Conservation (phyloP, 1,140 invertebrate genomes). For the Zaprionus ghesquierei region DNA sequence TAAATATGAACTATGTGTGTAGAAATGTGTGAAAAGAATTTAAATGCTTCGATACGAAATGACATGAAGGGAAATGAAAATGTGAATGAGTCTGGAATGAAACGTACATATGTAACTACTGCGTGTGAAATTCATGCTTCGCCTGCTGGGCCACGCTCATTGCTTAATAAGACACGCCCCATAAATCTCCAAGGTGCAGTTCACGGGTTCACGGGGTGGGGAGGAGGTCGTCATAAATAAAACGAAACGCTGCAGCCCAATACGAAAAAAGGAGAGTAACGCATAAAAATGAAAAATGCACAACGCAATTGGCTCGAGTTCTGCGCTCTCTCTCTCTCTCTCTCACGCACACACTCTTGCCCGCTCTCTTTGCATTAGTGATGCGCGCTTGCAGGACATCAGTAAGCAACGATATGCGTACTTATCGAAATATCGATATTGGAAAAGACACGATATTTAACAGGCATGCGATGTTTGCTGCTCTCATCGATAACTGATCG, state of each 20-base stretch:
- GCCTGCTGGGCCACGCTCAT: slow-evolving; percentile 21
- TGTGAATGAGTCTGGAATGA: no score
- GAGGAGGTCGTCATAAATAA: slow-evolving; percentile 68
- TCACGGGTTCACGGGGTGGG: slow-evolving; percentile 22
- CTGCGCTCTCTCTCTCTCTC: neutral
- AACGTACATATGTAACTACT: neutral
- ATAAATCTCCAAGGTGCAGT: slow-evolving; percentile 61
- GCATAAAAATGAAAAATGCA: neutral
- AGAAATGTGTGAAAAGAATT: no score
- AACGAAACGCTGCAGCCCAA: slow-evolving; percentile 18
- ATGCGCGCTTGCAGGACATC: neutral
- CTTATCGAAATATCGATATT: neutral
- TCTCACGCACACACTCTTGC: neutral
- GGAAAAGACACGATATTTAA: neutral
- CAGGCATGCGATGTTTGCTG: neutral
- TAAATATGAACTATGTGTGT: no score
- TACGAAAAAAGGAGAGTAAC: neutral
- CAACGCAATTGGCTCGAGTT: neutral
- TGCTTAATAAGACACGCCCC: slow-evolving; percentile 56
- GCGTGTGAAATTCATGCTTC: neutral
- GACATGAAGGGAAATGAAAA: no score
- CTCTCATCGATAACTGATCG: neutral
- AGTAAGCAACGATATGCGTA: neutral
- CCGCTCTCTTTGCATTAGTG: neutral
- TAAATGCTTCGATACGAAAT: no score